phyloP scores from a whole-genome alignment of 1,140 invertebrate genomes.

The Tetramorium alpestre region DNA sequence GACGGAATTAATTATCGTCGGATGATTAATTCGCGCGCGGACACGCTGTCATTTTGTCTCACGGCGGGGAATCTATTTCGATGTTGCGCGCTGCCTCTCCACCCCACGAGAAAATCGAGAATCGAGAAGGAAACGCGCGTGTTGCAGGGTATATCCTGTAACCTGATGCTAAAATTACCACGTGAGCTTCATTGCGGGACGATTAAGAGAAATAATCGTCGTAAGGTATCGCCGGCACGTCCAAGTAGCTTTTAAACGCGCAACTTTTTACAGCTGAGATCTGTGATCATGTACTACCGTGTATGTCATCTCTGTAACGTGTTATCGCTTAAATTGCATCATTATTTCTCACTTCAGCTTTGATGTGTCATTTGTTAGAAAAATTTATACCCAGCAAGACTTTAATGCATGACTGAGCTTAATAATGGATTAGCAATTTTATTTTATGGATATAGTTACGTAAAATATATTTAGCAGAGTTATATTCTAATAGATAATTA shows the following conservation, averaged over 20 bases:
- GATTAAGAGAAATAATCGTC: conserved; percentile 47
- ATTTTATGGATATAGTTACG: neutral
- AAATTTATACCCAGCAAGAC: neutral
- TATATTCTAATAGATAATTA: neutral
- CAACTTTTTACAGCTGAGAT: neutral
- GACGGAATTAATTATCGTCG: conserved; percentile 69
- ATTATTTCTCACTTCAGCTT: conserved; percentile 33
- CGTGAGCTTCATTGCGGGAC: neutral
- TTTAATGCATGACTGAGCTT: neutral
- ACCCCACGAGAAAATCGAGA: conserved; percentile 35
- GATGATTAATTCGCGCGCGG: conserved; percentile 67
- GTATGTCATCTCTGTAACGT: neutral
- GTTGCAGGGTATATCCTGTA: conserved; percentile 12
- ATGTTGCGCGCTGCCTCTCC: conserved; percentile 12
- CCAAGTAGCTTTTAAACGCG: conserved; percentile 39
- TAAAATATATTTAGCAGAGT: neutral
- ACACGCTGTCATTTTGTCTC: conserved; percentile 60
- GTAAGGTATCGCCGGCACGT: neutral
- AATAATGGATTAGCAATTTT: neutral
- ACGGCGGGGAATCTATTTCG: conserved; percentile 62
- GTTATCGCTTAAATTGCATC: conserved; percentile 20
- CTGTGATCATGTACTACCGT: neutral
- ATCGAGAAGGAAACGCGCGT: conserved; percentile 24
- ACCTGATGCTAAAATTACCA: conserved; percentile 47
- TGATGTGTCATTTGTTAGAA: neutral